phyloP scores from a whole-genome alignment of 92 coral and sea anemone genomes.

The Palythoa grandis region DNA sequence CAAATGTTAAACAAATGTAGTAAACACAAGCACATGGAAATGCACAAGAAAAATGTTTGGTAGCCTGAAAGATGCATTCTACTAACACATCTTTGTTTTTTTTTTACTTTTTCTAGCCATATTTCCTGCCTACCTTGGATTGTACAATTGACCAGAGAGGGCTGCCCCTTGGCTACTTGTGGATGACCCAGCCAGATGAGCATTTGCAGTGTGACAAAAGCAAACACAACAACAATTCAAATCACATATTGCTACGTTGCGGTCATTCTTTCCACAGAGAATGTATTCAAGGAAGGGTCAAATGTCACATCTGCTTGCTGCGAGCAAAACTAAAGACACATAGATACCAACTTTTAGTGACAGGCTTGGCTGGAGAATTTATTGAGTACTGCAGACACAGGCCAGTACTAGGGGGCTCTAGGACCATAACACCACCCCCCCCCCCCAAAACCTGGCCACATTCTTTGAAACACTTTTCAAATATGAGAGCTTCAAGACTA shows the following conservation, averaged over 20 bases:
- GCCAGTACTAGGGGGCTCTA: too few relatives aligned
- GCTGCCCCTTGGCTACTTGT: constrained; percentile 58
- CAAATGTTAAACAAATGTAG: background rate
- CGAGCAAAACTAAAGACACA: background rate
- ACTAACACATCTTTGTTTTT: too few relatives aligned
- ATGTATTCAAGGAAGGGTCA: constrained; percentile 10
- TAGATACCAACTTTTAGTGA: too few relatives aligned
- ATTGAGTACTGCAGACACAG: too few relatives aligned
- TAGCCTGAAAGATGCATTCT: background rate
- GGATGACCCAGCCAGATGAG: constrained; percentile 47
- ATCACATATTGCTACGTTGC: constrained; percentile 40
- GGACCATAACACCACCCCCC: too few relatives aligned
- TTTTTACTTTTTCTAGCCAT: constrained; percentile 46
- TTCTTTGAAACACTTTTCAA: too few relatives aligned
- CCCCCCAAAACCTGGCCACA: too few relatives aligned
- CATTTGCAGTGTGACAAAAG: constrained; percentile 32
- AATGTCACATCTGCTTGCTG: background rate
- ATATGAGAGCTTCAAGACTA: too few relatives aligned
- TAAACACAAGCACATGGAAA: too few relatives aligned
- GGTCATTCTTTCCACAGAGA: constrained; percentile 55
- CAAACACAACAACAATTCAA: background rate
- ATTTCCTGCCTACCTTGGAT: constrained; percentile 55
- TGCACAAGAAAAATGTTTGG: background rate
- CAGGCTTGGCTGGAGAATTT: too few relatives aligned
- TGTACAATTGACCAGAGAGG: constrained; percentile 60